A percentile compares a stretch with the other conserved stretches of the same genome.
These are phyloP conservation scores for Sisyra terminalis DNA, from an alignment of 2,888 invertebrate species.

Conservation along the genomic window DNA sequence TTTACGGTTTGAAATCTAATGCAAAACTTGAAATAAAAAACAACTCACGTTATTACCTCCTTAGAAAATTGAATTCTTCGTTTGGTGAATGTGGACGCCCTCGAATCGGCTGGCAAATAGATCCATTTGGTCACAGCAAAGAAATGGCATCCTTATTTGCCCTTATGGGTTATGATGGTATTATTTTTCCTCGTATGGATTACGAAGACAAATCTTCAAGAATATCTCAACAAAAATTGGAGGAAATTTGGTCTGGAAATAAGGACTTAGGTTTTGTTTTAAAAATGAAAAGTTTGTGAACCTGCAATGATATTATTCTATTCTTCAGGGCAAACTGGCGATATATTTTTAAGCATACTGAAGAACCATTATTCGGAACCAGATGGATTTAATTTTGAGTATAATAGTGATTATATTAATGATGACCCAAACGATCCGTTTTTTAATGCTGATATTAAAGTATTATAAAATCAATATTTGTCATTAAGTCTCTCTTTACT, in stretches of 20 bases:
- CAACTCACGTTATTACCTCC: too few relatives aligned
- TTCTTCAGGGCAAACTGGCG: background rate
- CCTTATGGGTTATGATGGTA: conserved; percentile 52
- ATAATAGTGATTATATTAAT: background rate
- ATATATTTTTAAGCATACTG: background rate
- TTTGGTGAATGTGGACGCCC: conserved; percentile 61
- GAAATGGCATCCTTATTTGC: conserved; percentile 49
- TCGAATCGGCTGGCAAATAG: conserved; percentile 70
- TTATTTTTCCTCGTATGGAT: conserved; percentile 55
- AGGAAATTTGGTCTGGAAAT: conserved; percentile 53
- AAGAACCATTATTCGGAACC: background rate
- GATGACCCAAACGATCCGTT: background rate
- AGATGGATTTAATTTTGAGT: conserved; percentile 3
- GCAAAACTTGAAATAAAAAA: background rate
- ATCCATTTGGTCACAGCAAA: conserved; percentile 66
- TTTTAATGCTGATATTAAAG: background rate
- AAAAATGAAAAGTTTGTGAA: background rate
- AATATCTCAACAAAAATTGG: conserved; percentile 39
- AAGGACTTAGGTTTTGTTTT: conserved; percentile 30
- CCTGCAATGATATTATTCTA: background rate
- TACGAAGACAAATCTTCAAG: conserved; percentile 43
- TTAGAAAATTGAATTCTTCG: conserved; percentile 46
- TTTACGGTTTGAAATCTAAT: conserved; percentile 29
- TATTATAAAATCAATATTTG: background rate
- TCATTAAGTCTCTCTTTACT: too few relatives aligned